Conservation (phyloP, 92 coral and sea anemone species). For the Hydrozoanthus gracilis region DNA sequence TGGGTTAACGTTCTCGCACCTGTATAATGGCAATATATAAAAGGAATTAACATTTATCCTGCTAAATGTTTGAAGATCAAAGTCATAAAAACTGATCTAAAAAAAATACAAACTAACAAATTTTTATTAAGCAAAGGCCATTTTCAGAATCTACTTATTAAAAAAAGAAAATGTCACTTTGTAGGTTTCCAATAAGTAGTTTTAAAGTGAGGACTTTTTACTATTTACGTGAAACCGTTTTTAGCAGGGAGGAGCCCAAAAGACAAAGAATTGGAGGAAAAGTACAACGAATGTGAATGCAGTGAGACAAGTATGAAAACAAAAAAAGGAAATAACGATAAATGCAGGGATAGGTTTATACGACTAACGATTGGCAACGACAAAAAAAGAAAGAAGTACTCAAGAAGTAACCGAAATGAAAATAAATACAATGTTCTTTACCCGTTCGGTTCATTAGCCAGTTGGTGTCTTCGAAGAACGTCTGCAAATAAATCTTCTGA, state of each 20-base stretch:
- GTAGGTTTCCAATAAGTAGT: too few relatives aligned
- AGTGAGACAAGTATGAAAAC: background rate
- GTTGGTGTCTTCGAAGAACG: conserved; percentile 36
- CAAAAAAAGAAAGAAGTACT: background rate
- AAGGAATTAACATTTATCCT: too few relatives aligned
- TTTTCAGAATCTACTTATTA: too few relatives aligned
- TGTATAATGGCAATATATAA: too few relatives aligned
- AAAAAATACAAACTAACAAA: too few relatives aligned
- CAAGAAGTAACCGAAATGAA: background rate
- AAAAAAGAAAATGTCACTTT: too few relatives aligned
- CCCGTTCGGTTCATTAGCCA: conserved; percentile 18
- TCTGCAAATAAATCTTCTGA: conserved; percentile 20
- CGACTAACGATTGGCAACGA: background rate
- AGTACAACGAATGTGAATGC: background rate
- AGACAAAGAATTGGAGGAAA: background rate
- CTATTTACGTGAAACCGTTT: background rate
- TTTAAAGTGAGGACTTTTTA: background rate
- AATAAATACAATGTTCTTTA: background rate
- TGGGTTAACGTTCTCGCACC: too few relatives aligned
- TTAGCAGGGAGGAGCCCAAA: background rate
- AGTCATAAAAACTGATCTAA: too few relatives aligned
- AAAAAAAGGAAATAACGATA: background rate
- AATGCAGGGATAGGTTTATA: background rate
- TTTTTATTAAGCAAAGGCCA: too few relatives aligned
- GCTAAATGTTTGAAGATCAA: too few relatives aligned